Conservation (phyloP, 2,113 vertebrate species). For the Rhinolophus ferrumequinum region DNA sequence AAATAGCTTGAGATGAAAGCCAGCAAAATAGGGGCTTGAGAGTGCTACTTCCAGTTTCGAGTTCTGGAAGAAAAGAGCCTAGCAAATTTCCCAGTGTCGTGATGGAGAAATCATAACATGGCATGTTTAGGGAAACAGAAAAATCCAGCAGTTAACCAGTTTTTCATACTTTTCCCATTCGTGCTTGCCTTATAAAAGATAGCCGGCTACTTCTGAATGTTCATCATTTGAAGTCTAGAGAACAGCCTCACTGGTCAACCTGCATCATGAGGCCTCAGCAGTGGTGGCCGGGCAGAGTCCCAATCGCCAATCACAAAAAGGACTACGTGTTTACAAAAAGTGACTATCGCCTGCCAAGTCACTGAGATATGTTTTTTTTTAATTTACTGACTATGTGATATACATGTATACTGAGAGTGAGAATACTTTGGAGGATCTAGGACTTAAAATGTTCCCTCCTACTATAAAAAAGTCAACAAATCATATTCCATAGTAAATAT, state of each 20-base stretch:
- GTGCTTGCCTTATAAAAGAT: not conserved
- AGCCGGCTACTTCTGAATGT: not conserved
- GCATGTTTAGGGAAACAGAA: not conserved
- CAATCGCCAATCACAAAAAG: fast-evolving
- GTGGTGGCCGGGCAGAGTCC: fast-evolving
- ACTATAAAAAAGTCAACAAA: not conserved
- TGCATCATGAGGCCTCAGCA: no score
- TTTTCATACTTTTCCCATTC: not conserved
- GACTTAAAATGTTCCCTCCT: not conserved
- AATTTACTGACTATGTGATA: not conserved
- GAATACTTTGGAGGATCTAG: not conserved
- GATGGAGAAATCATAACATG: not conserved
- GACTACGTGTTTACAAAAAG: not conserved
- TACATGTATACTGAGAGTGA: not conserved
- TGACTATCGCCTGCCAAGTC: not conserved
- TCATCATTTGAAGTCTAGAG: fast-evolving
- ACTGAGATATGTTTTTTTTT: not conserved
- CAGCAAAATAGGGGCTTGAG: not conserved
- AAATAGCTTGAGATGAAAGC: not conserved
- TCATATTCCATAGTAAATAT: not conserved
- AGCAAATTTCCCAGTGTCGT: no score
- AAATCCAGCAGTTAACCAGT: no score
- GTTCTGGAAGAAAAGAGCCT: not conserved
- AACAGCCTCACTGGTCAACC: fast-evolving
- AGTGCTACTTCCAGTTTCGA: not conserved